Conservation (phyloP, 2,888 invertebrate genomes). For the Folsomia manolachei region DNA sequence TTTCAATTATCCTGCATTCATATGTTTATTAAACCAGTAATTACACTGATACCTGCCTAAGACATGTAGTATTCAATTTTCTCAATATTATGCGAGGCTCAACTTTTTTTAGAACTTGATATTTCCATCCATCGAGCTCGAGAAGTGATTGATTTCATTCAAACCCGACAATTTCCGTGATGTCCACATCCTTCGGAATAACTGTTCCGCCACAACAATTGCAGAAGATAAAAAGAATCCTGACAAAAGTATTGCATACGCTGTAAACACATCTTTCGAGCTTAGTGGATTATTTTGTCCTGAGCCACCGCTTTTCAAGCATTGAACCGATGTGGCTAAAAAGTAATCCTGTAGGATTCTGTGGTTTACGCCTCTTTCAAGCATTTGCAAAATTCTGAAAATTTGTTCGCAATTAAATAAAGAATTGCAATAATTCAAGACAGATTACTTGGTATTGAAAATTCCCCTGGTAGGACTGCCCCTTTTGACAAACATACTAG, state of each 20-base stretch:
- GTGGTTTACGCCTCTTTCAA: constrained; percentile 18
- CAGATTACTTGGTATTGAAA: constrained; percentile 37
- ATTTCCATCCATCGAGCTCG: no score
- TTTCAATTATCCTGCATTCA: no score
- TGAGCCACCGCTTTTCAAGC: neutral
- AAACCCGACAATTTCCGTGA: neutral
- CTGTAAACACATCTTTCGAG: constrained; percentile 34
- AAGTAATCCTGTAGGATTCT: constrained; percentile 9
- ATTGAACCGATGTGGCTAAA: constrained; percentile 15
- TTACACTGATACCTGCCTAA: no score
- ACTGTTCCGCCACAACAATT: constrained; percentile 20
- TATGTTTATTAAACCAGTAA: no score
- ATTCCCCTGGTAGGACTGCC: constrained; percentile 27
- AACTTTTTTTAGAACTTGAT: no score
- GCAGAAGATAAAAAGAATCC: constrained; percentile 28
- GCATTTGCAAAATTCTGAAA: constrained; percentile 11
- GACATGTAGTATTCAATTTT: no score
- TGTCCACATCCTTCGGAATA: neutral
- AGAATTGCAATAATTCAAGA: no score
- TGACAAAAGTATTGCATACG: constrained; percentile 29
- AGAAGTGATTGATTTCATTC: no score
- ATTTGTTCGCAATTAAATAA: no score
- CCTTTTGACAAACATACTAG: constrained; percentile 32
- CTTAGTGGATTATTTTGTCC: constrained; percentile 22
- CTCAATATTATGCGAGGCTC: no score